Conservation (phyloP, 1,140 invertebrate species). For the Babylonia areolata region DNA sequence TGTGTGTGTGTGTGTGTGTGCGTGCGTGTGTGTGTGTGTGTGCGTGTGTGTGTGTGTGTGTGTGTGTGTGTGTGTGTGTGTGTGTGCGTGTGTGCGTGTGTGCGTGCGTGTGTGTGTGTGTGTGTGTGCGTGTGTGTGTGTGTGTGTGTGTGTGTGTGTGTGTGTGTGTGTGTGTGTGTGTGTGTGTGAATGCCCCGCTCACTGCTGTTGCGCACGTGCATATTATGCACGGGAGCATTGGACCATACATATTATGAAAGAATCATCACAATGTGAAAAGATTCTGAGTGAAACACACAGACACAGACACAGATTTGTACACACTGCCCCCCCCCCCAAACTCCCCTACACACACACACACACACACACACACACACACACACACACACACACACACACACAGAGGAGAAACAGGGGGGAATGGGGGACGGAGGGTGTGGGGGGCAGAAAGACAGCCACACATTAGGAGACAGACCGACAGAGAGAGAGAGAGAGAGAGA, state of each 20-base stretch:
- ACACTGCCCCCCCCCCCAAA: neutral
- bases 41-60: no score
- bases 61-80: no score
- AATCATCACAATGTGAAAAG: no score
- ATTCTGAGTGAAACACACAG: neutral
- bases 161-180: neutral
- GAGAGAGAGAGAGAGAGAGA: conserved; percentile 2
- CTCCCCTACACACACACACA: neutral
- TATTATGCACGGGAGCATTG: neutral
- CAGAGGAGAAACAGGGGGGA: neutral
- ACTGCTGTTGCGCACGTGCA: neutral
- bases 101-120: no score
- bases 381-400: neutral
- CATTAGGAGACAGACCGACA: neutral
- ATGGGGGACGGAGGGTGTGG: no score
- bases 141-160: conserved; percentile 14
- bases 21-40: no score
- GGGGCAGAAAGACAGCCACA: no score
- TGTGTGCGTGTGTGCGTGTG: no score
- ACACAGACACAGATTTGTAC: neutral
- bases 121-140: neutral
- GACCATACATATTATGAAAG: neutral
- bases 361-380: conserved; percentile 1
- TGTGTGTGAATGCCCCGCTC: neutral
- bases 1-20: no score